phyloP scores from a whole-genome alignment of 2,113 vertebrate species.

The Carettochelys insculpta region DNA sequence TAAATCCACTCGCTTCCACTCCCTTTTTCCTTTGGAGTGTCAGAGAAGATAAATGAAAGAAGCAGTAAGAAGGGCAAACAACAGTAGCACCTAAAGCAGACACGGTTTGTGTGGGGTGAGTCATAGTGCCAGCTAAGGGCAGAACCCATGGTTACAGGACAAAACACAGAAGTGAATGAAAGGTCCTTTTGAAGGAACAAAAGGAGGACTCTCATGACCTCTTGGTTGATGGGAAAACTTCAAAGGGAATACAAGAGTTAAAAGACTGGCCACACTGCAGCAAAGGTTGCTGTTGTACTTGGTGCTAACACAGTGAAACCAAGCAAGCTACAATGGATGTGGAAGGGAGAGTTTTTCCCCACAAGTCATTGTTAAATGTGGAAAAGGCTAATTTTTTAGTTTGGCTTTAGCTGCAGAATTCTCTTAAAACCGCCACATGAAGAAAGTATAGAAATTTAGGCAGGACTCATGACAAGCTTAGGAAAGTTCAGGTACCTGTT shows the following conservation, averaged over 20 bases:
- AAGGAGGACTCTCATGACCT: slow-evolving; percentile 66
- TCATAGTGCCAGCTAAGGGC: slow-evolving; percentile 57
- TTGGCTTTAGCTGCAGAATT: not conserved
- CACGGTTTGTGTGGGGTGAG: slow-evolving; percentile 50
- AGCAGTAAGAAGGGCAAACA: slow-evolving; percentile 69
- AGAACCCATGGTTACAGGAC: slow-evolving; percentile 71
- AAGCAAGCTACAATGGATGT: slow-evolving; percentile 46
- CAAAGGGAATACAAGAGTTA: slow-evolving; percentile 66
- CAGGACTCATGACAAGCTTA: not conserved
- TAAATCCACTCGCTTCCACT: slow-evolving; percentile 58
- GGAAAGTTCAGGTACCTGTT: not conserved
- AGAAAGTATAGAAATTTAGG: slow-evolving; percentile 21
- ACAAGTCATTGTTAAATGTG: not conserved
- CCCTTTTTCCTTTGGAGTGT: slow-evolving; percentile 71
- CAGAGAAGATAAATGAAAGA: slow-evolving; percentile 72
- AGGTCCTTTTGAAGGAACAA: slow-evolving; percentile 69
- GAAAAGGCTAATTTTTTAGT: not conserved
- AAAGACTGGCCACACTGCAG: slow-evolving; percentile 44
- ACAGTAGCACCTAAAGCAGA: slow-evolving; percentile 66
- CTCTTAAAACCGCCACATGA: not conserved
- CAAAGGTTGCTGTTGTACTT: slow-evolving; percentile 39
- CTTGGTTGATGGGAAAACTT: slow-evolving; percentile 67
- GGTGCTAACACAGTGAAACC: slow-evolving; percentile 42
- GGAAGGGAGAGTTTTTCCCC: not conserved
- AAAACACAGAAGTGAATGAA: slow-evolving; percentile 72